A percentile compares a stretch with the other conserved stretches of the same genome.
Conservation (phyloP, 2,888 invertebrate species). For the Scaptomyza flava region DNA sequence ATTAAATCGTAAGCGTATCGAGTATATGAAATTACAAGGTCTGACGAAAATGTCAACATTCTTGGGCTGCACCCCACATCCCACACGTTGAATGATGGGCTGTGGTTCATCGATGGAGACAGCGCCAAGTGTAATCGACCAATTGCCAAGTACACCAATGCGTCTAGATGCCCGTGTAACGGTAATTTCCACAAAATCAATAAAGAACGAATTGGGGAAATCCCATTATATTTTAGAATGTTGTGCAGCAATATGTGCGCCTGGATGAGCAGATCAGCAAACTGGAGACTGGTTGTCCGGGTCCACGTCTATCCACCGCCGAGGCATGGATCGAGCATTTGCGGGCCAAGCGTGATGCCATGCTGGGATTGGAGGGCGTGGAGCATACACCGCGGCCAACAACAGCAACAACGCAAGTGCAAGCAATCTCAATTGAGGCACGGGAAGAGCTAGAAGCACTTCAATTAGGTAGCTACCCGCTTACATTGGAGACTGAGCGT, state of each 20-base stretch:
- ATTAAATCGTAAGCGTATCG: background rate
- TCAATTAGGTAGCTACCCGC: conserved; percentile 32
- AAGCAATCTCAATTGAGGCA: conserved; percentile 3
- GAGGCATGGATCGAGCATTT: conserved; percentile 84
- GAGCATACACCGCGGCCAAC: conserved; percentile 11
- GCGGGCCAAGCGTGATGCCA: conserved; percentile 72
- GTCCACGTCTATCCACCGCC: conserved; percentile 82
- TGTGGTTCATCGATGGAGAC: conserved; percentile 80
- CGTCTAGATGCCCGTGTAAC: conserved; percentile 45
- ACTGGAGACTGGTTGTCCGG: conserved; percentile 82
- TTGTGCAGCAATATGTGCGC: conserved; percentile 81
- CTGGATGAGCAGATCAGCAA: conserved; percentile 82
- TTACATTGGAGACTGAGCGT: conserved; percentile 35
- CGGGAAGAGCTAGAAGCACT: conserved; percentile 17
- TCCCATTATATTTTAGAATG: conserved; percentile 34
- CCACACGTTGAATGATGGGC: conserved; percentile 68
- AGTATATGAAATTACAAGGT: conserved; percentile 33
- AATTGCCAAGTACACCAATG: conserved; percentile 40
- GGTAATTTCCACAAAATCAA: conserved; percentile 31
- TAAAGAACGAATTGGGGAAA: background rate
- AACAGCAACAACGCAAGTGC: background rate
- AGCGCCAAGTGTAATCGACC: conserved; percentile 58
- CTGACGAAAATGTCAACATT: conserved; percentile 39
- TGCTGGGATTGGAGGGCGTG: conserved; percentile 68
- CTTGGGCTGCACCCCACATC: background rate